Conservation (phyloP, 2,113 vertebrate genomes). For the Corapipo altera region DNA sequence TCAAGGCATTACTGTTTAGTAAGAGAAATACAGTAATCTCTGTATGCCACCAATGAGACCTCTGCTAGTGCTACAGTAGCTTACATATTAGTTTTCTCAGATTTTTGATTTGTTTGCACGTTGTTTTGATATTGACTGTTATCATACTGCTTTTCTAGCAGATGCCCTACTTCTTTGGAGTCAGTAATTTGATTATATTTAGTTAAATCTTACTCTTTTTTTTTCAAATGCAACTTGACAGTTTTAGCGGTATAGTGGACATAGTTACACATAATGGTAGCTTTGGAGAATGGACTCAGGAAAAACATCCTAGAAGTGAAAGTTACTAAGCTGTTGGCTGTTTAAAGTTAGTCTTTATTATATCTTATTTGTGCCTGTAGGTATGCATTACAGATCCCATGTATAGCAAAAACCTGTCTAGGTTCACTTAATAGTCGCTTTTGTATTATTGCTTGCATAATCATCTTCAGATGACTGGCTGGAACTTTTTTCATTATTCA, state of each 20-base stretch:
- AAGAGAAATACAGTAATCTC: not conserved
- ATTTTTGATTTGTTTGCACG: not conserved
- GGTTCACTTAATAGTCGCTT: not conserved
- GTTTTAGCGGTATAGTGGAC: not conserved
- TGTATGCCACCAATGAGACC: not conserved
- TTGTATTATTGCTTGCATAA: not conserved
- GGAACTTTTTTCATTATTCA: not conserved
- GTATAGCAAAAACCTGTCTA: not conserved
- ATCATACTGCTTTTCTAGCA: not conserved
- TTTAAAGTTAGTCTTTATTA: not conserved
- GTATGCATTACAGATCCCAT: not conserved
- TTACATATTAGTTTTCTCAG: not conserved
- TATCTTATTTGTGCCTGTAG: not conserved
- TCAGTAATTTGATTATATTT: not conserved
- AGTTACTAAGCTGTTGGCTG: not conserved
- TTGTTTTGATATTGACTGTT: not conserved
- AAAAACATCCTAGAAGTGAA: not conserved
- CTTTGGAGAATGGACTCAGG: not conserved
- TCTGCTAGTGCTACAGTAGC: not conserved
- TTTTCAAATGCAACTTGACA: not conserved
- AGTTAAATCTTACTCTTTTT: not conserved
- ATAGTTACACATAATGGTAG: not conserved
- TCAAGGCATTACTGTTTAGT: not conserved
- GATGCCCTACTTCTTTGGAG: not conserved
- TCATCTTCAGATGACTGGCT: not conserved